These are phyloP conservation scores for Tanypteryx hageni DNA, from an alignment of 2,888 invertebrate species.

Conservation along the genomic window DNA sequence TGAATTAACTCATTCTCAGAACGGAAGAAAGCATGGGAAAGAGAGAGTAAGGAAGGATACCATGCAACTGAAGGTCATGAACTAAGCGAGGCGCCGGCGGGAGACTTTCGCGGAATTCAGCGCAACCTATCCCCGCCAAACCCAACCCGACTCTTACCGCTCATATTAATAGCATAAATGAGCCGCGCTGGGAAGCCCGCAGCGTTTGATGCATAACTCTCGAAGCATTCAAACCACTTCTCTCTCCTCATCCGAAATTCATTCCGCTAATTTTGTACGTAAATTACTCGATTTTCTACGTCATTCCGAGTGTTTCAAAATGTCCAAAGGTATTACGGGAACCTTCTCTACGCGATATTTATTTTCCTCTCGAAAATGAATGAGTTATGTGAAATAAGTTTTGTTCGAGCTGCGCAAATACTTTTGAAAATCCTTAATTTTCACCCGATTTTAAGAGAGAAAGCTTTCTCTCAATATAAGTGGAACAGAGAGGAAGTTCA, in stretches of 20 bases:
- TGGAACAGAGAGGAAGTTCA: constrained; percentile 1
- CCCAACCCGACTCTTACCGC: not conserved
- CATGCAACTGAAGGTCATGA: too few relatives aligned
- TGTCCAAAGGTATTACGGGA: too few relatives aligned
- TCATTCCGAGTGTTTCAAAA: too few relatives aligned
- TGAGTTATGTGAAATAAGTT: not conserved
- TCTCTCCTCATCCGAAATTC: not conserved
- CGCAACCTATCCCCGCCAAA: not conserved
- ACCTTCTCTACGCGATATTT: too few relatives aligned
- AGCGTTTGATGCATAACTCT: not conserved
- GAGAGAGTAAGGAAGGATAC: too few relatives aligned
- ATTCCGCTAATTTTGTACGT: not conserved
- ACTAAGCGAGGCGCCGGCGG: not conserved
- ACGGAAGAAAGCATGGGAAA: too few relatives aligned
- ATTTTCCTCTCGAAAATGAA: too few relatives aligned
- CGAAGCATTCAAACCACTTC: not conserved
- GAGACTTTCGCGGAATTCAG: constrained; percentile 14
- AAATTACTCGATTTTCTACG: not conserved
- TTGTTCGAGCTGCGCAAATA: not conserved
- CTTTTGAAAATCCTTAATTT: not conserved
- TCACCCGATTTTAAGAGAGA: not conserved
- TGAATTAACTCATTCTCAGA: too few relatives aligned
- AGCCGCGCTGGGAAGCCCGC: not conserved
- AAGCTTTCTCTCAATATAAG: not conserved
- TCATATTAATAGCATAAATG: not conserved